These are phyloP conservation scores for Pelodytes ibericus DNA, from an alignment of 2,797 vertebrate species.

Conservation along the genomic window DNA sequence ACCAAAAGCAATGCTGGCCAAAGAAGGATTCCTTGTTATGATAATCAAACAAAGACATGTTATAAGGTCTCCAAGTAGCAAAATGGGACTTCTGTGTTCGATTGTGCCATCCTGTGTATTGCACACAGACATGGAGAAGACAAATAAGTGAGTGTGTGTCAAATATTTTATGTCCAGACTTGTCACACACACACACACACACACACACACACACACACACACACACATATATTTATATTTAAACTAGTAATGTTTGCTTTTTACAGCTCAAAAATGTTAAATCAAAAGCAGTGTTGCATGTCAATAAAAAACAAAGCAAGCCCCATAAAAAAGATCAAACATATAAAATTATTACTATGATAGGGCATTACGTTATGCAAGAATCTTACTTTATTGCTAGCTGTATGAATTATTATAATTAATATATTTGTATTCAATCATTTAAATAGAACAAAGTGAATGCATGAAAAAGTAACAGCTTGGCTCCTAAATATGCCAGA, in stretches of 20 bases:
- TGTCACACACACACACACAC: background rate
- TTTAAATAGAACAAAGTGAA: no score
- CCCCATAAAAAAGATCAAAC: no score
- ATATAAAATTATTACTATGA: no score
- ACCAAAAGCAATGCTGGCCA: conserved; percentile 28
- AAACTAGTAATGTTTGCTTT: background rate
- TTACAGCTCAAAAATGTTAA: background rate
- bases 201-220: no score
- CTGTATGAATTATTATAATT: no score
- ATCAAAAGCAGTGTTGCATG: background rate
- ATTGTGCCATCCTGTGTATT: background rate
- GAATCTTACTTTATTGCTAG: no score
- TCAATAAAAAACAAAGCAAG: background rate
- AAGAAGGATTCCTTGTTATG: conserved; percentile 14
- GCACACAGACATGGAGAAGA: background rate
- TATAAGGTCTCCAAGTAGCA: background rate
- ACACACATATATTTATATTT: background rate
- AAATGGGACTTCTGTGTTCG: background rate
- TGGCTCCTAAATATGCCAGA: no score
- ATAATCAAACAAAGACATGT: background rate
- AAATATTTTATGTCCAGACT: conserved; percentile 14
- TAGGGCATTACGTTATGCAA: no score
- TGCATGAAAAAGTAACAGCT: no score
- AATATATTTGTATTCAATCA: no score
- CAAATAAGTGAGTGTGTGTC: conserved; percentile 1